Conservation (phyloP, 2,797 vertebrate species). For the Coracias cyanogaster region DNA sequence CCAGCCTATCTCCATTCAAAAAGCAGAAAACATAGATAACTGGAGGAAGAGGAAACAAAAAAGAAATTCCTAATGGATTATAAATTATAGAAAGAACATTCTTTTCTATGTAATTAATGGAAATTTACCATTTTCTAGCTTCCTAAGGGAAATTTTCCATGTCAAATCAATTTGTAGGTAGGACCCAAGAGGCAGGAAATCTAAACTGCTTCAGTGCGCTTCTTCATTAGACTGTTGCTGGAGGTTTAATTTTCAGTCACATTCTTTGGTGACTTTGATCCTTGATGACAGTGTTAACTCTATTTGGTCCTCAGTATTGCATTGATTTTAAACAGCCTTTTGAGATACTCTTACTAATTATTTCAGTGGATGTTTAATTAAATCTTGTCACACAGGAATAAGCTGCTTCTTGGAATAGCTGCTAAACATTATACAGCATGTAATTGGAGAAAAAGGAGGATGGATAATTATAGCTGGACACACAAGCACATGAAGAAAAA, state of each 20-base stretch:
- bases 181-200: constrained; percentile 74
- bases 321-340: constrained; percentile 78
- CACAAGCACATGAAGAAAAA: constrained; percentile 20
- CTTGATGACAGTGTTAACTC: constrained; percentile 84
- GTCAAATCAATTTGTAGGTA: constrained; percentile 84
- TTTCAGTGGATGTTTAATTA: constrained; percentile 85
- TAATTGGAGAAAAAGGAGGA: constrained; percentile 50
- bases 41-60: neutral
- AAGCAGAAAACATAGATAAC: neutral
- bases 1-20: neutral
- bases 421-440: constrained; percentile 64
- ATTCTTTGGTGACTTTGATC: constrained; percentile 81
- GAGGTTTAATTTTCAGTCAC: constrained; percentile 76
- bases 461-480: constrained; percentile 35
- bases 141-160: constrained; percentile 79
- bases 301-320: constrained; percentile 75
- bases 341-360: constrained; percentile 83
- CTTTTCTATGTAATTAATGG: constrained; percentile 83
- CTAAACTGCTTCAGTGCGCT: constrained; percentile 59
- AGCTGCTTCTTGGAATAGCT: constrained; percentile 64
- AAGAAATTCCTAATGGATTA: constrained; percentile 65
- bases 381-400: constrained; percentile 82
- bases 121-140: constrained; percentile 82
- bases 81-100: constrained; percentile 77
- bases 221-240: constrained; percentile 69